Conservation (phyloP, 2,113 vertebrate species). For the Pitta sordida region DNA sequence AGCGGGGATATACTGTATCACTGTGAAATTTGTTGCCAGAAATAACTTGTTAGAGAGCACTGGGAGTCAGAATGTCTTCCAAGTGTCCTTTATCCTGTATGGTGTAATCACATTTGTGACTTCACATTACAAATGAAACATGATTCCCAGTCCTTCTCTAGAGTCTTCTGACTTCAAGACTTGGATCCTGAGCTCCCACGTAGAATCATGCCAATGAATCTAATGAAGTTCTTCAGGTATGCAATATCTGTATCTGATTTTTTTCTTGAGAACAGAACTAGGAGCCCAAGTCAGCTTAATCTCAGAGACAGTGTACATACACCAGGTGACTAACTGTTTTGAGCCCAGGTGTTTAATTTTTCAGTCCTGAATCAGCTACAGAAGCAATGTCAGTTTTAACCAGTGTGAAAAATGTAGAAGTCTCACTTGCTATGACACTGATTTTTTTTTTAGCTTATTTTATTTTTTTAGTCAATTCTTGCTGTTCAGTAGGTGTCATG, state of each 20-base stretch:
- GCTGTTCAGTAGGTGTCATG: neutral
- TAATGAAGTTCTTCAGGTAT: neutral
- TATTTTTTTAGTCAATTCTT: neutral
- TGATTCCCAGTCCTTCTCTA: neutral
- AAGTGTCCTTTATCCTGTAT: neutral
- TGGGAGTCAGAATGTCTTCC: neutral
- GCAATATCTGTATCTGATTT: neutral
- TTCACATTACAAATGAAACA: neutral
- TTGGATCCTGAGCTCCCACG: accelerated
- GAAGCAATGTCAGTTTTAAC: neutral
- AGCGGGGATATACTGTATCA: too few species aligned
- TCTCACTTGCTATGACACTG: neutral
- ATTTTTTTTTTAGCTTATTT: neutral
- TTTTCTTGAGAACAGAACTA: neutral
- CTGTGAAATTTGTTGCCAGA: neutral
- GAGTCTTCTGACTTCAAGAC: neutral
- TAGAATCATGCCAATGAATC: neutral
- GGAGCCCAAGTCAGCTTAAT: neutral
- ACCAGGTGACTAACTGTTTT: neutral
- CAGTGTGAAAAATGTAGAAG: neutral
- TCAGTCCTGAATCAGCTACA: neutral
- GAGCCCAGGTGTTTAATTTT: neutral
- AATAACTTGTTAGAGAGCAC: neutral
- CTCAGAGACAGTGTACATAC: accelerated
- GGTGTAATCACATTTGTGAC: neutral